Evolutionary conservation across 2,888 invertebrate genomes (phyloP).

Genomic region (Bhutanitis thaidina): DNA sequence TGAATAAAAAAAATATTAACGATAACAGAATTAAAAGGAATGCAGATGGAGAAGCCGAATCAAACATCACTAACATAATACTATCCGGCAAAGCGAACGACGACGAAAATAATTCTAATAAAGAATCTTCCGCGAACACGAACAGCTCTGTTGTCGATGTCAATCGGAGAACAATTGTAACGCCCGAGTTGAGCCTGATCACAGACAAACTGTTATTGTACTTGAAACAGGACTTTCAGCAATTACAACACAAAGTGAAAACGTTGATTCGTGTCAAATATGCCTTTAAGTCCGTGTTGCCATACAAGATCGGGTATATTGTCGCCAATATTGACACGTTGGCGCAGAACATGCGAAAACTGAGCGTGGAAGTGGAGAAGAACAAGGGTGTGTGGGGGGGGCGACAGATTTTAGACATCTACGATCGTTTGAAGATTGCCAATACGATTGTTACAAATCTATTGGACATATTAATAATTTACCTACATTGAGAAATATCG

Average conservation of each 20-base stretch:
- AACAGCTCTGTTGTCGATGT: too few species aligned
- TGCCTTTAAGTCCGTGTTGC: constrained; percentile 26
- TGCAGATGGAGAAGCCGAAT: too few species aligned
- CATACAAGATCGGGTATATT: constrained; percentile 45
- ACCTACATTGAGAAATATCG: too few species aligned
- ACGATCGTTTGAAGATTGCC: constrained; percentile 37
- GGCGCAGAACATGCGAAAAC: constrained; percentile 33
- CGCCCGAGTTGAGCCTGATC: too few species aligned
- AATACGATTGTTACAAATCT: constrained; percentile 31
- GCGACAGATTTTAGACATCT: constrained; percentile 34
- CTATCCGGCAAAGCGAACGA: not conserved
- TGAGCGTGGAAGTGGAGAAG: constrained; percentile 32
- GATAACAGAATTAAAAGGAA: too few species aligned
- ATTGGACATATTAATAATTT: constrained; percentile 32
- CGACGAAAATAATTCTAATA: too few species aligned
- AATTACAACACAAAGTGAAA: constrained; percentile 35
- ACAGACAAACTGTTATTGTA: constrained; percentile 37
- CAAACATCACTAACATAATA: too few species aligned
- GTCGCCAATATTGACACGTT: constrained; percentile 46
- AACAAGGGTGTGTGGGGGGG: constrained; percentile 34
- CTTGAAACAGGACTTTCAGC: constrained; percentile 34
- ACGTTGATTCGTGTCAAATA: constrained; percentile 32
- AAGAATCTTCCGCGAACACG: too few species aligned
- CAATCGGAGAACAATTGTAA: too few species aligned
- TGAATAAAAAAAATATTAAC: too few species aligned